A percentile compares a stretch with the other conserved stretches of the same genome.
phyloP scores from a whole-genome alignment of 2,797 vertebrate species.

The Sebastiscus tertius region DNA sequence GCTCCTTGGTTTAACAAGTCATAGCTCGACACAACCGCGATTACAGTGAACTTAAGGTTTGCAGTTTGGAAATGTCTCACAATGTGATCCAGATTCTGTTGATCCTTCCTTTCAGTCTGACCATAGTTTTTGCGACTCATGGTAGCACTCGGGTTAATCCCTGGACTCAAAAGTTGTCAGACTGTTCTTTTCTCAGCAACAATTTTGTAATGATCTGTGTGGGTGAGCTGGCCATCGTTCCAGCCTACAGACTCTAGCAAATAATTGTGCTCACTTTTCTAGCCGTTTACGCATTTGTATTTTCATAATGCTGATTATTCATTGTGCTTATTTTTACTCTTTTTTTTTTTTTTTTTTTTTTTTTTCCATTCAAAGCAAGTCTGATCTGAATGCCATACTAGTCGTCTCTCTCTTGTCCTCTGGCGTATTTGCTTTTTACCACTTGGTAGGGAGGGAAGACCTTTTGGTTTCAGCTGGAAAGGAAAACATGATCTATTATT shows the following conservation, averaged over 20 bases:
- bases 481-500: slow-evolving; percentile 40
- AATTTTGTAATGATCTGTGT: slow-evolving; percentile 64
- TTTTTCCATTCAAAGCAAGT: slow-evolving; percentile 24
- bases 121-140: slow-evolving; percentile 19
- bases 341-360: slow-evolving; percentile 29
- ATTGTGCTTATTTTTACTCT: slow-evolving; percentile 56
- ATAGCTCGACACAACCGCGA: background rate
- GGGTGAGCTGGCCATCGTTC: slow-evolving; percentile 27
- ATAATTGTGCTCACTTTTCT: slow-evolving; percentile 70
- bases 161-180: slow-evolving; percentile 56
- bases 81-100: slow-evolving; percentile 45
- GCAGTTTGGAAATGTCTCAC: slow-evolving; percentile 15
- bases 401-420: slow-evolving; percentile 25
- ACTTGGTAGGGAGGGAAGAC: slow-evolving; percentile 76
- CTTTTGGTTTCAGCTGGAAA: slow-evolving; percentile 68
- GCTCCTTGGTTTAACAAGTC: slow-evolving; percentile 44
- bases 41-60: slow-evolving; percentile 20
- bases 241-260: slow-evolving; percentile 42
- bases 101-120: slow-evolving; percentile 26
- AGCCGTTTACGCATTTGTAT: slow-evolving; percentile 71
- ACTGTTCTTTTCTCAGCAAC: slow-evolving; percentile 57
- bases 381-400: slow-evolving; percentile 48
- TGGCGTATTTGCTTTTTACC: slow-evolving; percentile 30
- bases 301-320: slow-evolving; percentile 71
- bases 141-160: slow-evolving; percentile 43